Conservation (phyloP, 2,888 invertebrate species). For the Meliscaeva auricollis region DNA sequence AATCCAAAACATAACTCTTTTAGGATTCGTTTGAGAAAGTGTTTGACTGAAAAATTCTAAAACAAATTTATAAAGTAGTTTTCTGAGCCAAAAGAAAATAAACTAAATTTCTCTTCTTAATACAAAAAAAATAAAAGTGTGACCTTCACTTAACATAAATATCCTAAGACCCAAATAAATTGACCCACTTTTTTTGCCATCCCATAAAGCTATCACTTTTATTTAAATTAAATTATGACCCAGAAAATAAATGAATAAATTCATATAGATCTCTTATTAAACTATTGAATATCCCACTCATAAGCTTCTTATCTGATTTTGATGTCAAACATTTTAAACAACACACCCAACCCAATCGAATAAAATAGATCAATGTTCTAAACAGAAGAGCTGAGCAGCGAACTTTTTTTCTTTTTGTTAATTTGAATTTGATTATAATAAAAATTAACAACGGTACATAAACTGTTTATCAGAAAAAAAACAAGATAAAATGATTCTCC, state of each 20-base stretch:
- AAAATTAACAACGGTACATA: constrained; percentile 17
- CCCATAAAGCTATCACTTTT: constrained; percentile 5
- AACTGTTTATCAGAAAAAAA: constrained; percentile 1
- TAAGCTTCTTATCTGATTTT: constrained; percentile 23
- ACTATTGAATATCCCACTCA: background rate
- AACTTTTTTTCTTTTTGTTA: background rate
- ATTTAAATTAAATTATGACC: constrained; percentile 2
- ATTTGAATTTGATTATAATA: constrained; percentile 4
- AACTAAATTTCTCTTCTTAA: background rate
- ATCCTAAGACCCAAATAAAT: constrained; percentile 1
- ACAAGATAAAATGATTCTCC: background rate
- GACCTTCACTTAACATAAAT: constrained; percentile 3
- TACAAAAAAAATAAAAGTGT: background rate
- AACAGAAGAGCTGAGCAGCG: constrained; percentile 18
- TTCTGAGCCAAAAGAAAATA: background rate
- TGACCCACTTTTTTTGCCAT: constrained; percentile 20
- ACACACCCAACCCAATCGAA: background rate
- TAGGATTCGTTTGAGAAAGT: no score
- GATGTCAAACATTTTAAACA: background rate
- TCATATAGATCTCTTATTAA: background rate
- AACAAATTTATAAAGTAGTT: no score
- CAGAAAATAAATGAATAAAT: constrained; percentile 10
- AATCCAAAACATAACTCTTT: no score
- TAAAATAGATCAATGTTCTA: constrained; percentile 24
- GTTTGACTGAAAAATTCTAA: no score